Conservation (phyloP, 2,797 vertebrate species). For the Cetoscarus ocellatus region DNA sequence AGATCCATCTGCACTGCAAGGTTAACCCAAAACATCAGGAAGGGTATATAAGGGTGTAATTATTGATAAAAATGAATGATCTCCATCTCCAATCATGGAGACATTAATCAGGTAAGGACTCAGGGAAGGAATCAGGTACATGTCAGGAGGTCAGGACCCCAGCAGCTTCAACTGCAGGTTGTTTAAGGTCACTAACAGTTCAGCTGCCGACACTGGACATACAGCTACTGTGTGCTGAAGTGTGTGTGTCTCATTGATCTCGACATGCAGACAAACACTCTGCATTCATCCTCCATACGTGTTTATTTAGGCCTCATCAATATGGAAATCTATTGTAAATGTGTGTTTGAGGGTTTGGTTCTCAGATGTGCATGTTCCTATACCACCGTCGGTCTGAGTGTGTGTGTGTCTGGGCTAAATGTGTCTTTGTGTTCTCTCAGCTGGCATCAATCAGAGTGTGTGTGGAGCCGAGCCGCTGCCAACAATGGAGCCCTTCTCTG, state of each 20-base stretch:
- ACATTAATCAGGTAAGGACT: conserved; percentile 24
- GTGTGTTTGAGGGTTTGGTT: neutral
- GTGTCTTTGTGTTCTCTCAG: conserved; percentile 87
- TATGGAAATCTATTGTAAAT: conserved; percentile 12
- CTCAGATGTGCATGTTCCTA: conserved; percentile 22
- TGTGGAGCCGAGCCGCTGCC: conserved; percentile 72
- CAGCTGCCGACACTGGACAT: conserved; percentile 43
- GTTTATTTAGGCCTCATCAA: neutral
- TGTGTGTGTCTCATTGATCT: conserved; percentile 29
- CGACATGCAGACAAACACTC: neutral
- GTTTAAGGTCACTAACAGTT: conserved; percentile 69
- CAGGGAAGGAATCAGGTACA: neutral
- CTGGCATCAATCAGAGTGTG: conserved; percentile 88
- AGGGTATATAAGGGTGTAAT: too few species aligned
- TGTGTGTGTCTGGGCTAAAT: conserved; percentile 80
- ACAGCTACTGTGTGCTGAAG: conserved; percentile 30
- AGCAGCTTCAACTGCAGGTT: conserved; percentile 55
- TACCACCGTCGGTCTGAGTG: conserved; percentile 42
- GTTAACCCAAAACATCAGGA: too few species aligned
- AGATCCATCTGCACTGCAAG: too few species aligned
- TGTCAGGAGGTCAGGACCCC: conserved; percentile 40
- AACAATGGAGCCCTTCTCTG: conserved; percentile 84
- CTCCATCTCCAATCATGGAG: neutral
- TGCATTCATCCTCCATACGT: neutral
- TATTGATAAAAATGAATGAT: too few species aligned